Base-by-base conservation (phyloP, 2,888 invertebrate genomes). In the Scaptomyza polygonia region DNA sequence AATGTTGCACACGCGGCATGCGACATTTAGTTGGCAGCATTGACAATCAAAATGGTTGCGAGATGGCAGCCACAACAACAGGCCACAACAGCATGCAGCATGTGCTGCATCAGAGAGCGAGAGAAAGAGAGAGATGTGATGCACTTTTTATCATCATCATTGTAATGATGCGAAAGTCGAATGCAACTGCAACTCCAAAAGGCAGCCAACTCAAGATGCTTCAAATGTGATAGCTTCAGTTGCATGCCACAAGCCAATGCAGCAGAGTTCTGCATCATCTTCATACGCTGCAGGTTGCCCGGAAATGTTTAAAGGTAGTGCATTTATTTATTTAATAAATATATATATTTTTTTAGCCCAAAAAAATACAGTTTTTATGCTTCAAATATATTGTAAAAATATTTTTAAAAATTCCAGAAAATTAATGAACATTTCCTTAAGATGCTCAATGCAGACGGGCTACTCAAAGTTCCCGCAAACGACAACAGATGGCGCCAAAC, bases 1-100 rank as follows among this genome's bases (percentile, higher is more conserved):
- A 90, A 88, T 89, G 87, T 85, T 73, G 73, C 74, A 67, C 72
- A 77, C 66, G 74, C 58, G 77, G 76, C 81, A 72, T 68, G 68
- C 75, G 77, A 77, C 79, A 85, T 69, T 79, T 74, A 64, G 69
- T 69, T 76, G 72, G 57, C 59, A 62, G 53, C 62, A 74, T 64
- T 64, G 68, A 74, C 72, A 72, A 54, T 71, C 72, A 72, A 71
- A 64, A 53, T 55, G 70, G 47, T 39, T 43, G 62, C 56, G 36
- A 27, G 58, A 40, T 45, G 42, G 45, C 36, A 56, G 49, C 27
- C 14, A 43, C 14, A 27, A 29, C 29, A 29, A 34, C 51, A 8
- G 11, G 8, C 36, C n/a, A n/a, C n/a, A n/a, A n/a, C n/a, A n/a
- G n/a, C n/a, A n/a, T n/a, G n/a, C n/a, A n/a, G n/a, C n/a, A n/a